Evolutionary conservation across 2,888 invertebrate genomes (phyloP).

Genomic region (Leptogaster cylindrica): DNA sequence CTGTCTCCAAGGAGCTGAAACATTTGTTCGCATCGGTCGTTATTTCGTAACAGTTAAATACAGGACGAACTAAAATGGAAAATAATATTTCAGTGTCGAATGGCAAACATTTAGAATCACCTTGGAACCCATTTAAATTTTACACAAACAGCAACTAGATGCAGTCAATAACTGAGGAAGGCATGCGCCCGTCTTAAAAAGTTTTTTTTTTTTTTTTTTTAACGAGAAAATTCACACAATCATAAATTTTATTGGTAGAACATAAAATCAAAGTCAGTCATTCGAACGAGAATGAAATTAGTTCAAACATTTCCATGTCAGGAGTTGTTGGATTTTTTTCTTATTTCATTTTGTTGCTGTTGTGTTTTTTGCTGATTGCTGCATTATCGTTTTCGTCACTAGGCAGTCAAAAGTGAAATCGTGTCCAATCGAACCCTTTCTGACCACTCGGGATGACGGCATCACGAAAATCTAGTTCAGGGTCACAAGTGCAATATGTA

Average conservation of each 20-base stretch:
- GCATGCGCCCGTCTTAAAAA: slow-evolving; percentile 9
- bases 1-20: no score
- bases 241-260: slow-evolving; percentile 35
- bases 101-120: no score
- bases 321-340: background rate
- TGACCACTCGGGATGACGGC: background rate
- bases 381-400: no score
- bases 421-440: slow-evolving; percentile 17
- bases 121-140: background rate
- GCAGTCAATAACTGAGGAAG: background rate
- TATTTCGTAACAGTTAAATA: no score
- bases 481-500: slow-evolving; percentile 16
- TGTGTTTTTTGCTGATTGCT: background rate
- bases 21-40: no score
- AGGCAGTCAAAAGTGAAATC: slow-evolving; percentile 29
- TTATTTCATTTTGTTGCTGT: background rate
- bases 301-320: slow-evolving; percentile 20
- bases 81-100: no score
- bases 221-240: slow-evolving; percentile 36
- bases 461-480: slow-evolving; percentile 12
- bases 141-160: background rate
- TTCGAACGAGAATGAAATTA: slow-evolving; percentile 30
- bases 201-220: no score
- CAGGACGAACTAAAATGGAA: no score
- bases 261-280: slow-evolving; percentile 16